Evolutionary conservation across 2,888 invertebrate genomes (phyloP).

Genomic region (Caenorhabditis sp.): DNA sequence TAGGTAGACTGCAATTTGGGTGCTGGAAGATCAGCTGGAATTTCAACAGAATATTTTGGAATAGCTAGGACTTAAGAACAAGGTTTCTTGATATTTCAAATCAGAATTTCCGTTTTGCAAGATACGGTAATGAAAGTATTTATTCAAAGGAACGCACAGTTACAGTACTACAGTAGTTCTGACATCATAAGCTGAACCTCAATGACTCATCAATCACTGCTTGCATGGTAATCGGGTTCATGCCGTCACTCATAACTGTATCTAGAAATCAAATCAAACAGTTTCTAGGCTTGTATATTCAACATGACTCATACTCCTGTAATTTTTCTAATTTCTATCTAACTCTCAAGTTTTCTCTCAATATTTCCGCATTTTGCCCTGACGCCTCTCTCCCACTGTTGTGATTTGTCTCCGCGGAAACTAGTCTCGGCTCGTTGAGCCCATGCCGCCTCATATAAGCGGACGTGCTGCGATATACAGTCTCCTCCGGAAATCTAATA

Average conservation of each 20-base stretch:
- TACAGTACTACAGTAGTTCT: too few species aligned
- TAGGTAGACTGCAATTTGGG: too few species aligned
- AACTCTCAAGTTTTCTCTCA: conserved; percentile 19
- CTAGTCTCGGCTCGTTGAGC: conserved; percentile 53
- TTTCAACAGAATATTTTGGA: too few species aligned
- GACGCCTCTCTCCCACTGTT: conserved; percentile 29
- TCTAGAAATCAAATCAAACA: conserved; percentile 3
- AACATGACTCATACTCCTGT: conserved; percentile 61
- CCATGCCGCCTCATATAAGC: conserved; percentile 61
- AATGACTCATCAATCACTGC: conserved; percentile 30
- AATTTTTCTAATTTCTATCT: conserved; percentile 29
- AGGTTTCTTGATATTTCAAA: too few species aligned
- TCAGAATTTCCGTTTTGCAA: too few species aligned
- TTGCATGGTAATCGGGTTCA: conserved; percentile 33
- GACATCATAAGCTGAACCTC: background rate
- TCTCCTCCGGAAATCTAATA: conserved; percentile 58
- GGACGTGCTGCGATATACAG: conserved; percentile 63
- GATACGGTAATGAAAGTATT: too few species aligned
- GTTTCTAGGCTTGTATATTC: conserved; percentile 33
- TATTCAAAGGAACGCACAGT: too few species aligned
- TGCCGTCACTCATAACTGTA: conserved; percentile 49
- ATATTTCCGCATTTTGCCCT: conserved; percentile 27
- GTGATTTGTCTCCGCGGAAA: conserved; percentile 58
- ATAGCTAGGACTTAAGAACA: too few species aligned
- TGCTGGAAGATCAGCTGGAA: too few species aligned